Evolutionary conservation across 2,888 invertebrate genomes (phyloP), one percentile per base, ranked within the genome.

Genomic region (Polymixis flavicincta): DNA sequence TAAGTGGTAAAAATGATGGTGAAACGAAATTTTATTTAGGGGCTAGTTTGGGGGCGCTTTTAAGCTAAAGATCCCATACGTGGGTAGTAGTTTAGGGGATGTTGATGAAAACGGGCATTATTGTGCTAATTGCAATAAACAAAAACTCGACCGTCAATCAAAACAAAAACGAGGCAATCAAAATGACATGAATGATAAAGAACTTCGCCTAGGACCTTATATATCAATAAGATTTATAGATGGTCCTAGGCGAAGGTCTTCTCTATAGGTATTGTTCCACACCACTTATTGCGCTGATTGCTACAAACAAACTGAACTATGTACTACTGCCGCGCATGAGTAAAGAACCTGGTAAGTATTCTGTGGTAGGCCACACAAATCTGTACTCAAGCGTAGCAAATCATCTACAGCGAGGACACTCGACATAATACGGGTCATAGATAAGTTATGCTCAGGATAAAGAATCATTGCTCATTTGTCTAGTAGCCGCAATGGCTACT

Each of bases 291-390:
- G 69, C 54, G 37, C 2, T 60, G n/a, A 25, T 2, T 17, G 17
- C 22, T n/a, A 37, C 42, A 69, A 69, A 67, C 50, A 59, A 0
- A 48, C 1, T 61, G 6, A 50, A 76, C 71, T 50, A 70, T 63
- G 19, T 25, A 22, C 50, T 22, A 6, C 6, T 7, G n/a, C 7
- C 28, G 42, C 61, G 50, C 71, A 25, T 28, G 48, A 48, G 28
- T 42, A 45, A 28, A 14, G 2, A 28, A 11, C n/a, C 7, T 42
- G 22, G 1, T 55, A 14, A 5, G 6, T 59, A 28, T 0, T 32
- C 3, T n/a, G 11, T n/a, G 2, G 45, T 48, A 19, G 60, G n/a
- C 37, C 69, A 60, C 59, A 25, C 25, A 19, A 52, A 54, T 28
- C 5, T 48, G 19, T 50, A 50, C 67, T 61, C 78, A 61, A 25